These are phyloP conservation scores for Drosophila micromelanica DNA, from an alignment of 1,140 invertebrate genomes.

Conservation along the genomic window DNA sequence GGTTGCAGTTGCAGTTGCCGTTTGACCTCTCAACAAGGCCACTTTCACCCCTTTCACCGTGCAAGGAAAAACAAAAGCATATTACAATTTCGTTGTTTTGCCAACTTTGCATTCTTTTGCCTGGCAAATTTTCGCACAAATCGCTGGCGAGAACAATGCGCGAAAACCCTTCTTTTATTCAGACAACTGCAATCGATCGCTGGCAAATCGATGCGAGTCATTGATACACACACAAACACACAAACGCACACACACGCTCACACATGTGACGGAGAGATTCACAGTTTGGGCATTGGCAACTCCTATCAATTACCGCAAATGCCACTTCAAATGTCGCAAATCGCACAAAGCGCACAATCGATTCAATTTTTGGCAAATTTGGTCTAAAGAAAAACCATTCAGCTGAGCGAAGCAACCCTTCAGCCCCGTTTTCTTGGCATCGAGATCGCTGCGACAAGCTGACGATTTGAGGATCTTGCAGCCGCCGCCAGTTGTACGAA, in stretches of 20 bases:
- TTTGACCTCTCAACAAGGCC: slow-evolving; percentile 13
- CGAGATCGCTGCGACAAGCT: not conserved
- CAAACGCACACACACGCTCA: too few species aligned
- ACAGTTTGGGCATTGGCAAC: too few species aligned
- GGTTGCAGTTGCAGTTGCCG: not conserved
- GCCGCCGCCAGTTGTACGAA: slow-evolving; percentile 9
- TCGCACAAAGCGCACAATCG: slow-evolving; percentile 46
- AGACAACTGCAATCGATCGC: not conserved
- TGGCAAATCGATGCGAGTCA: slow-evolving; percentile 7
- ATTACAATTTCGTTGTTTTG: slow-evolving; percentile 45
- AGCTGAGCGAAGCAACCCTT: slow-evolving; percentile 1
- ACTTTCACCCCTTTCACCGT: slow-evolving; percentile 46
- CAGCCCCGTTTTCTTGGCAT: not conserved
- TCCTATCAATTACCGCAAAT: too few species aligned
- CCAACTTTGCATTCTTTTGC: slow-evolving; percentile 47
- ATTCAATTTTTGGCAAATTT: slow-evolving; percentile 51
- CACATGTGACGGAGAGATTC: too few species aligned
- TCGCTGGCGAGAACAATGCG: slow-evolving; percentile 29
- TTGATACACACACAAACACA: not conserved
- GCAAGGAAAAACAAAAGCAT: slow-evolving; percentile 16
- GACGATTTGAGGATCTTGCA: slow-evolving; percentile 20
- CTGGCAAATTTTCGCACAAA: slow-evolving; percentile 50
- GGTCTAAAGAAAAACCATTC: slow-evolving; percentile 1
- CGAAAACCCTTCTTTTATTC: slow-evolving; percentile 11
- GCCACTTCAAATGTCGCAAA: slow-evolving; percentile 42